Percentiles rank a stretch among this genome's conserved stretches.
These are phyloP conservation scores for Ametastegia equiseti DNA, from an alignment of 2,888 invertebrate species.

Conservation along the genomic window DNA sequence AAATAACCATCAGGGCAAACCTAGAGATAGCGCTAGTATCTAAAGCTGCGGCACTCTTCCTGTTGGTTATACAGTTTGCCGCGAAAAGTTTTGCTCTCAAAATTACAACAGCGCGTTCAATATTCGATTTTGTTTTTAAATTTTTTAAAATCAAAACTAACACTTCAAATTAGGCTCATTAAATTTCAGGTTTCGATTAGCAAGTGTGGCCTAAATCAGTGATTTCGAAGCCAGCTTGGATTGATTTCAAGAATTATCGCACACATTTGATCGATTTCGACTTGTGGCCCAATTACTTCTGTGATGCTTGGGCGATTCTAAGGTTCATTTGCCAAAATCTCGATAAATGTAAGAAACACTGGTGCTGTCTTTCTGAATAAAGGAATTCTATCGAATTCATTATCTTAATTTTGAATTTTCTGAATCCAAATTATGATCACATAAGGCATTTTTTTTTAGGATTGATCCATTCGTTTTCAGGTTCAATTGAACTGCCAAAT, in stretches of 20 bases:
- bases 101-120: background rate
- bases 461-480: background rate
- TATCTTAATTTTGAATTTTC: too few relatives aligned
- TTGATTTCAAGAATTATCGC: too few relatives aligned
- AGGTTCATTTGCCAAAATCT: background rate
- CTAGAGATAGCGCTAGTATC: slow-evolving; percentile 26
- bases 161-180: too few relatives aligned
- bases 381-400: too few relatives aligned
- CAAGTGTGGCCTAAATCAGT: too few relatives aligned
- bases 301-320: background rate
- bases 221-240: too few relatives aligned
- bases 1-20: slow-evolving; percentile 10
- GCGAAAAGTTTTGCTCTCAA: background rate
- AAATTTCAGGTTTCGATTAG: too few relatives aligned
- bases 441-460: too few relatives aligned
- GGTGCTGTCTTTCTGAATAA: too few relatives aligned
- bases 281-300: too few relatives aligned
- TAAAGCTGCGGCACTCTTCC: background rate
- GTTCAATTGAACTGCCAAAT: background rate
- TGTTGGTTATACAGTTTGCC: slow-evolving; percentile 25
- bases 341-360: background rate
- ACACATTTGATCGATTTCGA: too few relatives aligned
- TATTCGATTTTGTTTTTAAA: background rate
- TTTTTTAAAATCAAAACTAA: background rate
- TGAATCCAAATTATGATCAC: too few relatives aligned